Conservation (phyloP, 2,888 invertebrate genomes). For the Volucella inflata region DNA sequence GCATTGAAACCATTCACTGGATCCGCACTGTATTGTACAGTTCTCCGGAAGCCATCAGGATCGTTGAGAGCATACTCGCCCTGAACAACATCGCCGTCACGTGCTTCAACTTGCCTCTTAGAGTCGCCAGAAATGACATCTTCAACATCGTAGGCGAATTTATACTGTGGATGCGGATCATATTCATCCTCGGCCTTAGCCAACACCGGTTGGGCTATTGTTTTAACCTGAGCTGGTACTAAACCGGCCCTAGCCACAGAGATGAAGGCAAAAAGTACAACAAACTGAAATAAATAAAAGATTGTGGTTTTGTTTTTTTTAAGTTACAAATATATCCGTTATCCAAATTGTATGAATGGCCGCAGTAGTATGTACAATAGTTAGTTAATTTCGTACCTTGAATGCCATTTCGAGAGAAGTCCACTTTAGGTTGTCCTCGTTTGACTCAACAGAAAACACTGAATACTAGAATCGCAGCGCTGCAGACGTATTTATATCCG, state of each 20-base stretch:
- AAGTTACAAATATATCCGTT: conserved; percentile 22
- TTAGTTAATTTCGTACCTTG: conserved; percentile 62
- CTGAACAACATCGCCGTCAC: conserved; percentile 79
- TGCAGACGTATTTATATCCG: conserved; percentile 80
- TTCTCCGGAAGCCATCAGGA: conserved; percentile 78
- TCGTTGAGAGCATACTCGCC: conserved; percentile 79
- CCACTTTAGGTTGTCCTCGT: conserved; percentile 77
- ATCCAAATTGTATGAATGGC: conserved; percentile 18
- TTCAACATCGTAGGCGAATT: conserved; percentile 78
- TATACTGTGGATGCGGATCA: conserved; percentile 78
- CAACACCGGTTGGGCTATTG: conserved; percentile 66
- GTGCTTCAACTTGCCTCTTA: conserved; percentile 79
- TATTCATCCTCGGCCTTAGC: conserved; percentile 73
- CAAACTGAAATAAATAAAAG: conserved; percentile 56
- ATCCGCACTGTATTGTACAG: conserved; percentile 77
- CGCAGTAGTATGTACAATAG: not conserved
- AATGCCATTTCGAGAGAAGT: conserved; percentile 71
- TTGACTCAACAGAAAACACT: conserved; percentile 84
- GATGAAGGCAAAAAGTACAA: conserved; percentile 71
- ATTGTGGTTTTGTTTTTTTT: not conserved
- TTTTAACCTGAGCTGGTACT: conserved; percentile 53
- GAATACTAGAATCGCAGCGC: conserved; percentile 79
- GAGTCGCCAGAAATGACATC: conserved; percentile 79
- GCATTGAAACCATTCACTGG: conserved; percentile 78
- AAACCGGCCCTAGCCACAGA: conserved; percentile 69